Percentiles rank a stretch among this genome's conserved stretches.
Evolutionary conservation across 2,113 vertebrate genomes (phyloP).

Genomic region (Antigone vipio): DNA sequence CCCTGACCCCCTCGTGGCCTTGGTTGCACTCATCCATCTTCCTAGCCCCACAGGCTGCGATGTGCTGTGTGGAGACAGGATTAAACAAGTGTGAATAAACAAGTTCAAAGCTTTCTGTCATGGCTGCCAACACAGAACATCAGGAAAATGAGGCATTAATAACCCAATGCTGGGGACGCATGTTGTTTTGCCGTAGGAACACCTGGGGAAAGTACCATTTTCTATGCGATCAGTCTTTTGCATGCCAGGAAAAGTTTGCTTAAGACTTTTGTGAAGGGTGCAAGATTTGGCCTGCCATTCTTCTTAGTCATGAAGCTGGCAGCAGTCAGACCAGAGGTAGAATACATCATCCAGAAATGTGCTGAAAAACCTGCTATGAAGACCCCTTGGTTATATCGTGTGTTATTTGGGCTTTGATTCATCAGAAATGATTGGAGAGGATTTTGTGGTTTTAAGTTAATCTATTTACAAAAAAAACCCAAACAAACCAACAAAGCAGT

Average conservation of each 20-base stretch:
- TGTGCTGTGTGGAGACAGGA: constrained; percentile 70
- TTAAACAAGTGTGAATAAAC: constrained; percentile 85
- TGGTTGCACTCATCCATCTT: constrained; percentile 79
- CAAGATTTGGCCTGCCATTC: neutral
- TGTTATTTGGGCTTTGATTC: constrained; percentile 32
- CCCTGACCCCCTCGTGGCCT: constrained; percentile 73
- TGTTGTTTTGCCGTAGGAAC: constrained; percentile 62
- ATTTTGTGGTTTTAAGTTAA: neutral
- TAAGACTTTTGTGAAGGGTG: neutral
- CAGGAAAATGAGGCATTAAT: constrained; percentile 72
- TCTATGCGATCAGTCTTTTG: neutral
- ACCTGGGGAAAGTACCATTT: constrained; percentile 63
- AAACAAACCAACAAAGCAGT: neutral
- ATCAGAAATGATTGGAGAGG: neutral
- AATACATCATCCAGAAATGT: neutral
- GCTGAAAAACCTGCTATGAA: neutral
- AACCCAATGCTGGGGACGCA: constrained; percentile 44
- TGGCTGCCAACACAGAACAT: constrained; percentile 59
- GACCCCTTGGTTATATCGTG: neutral
- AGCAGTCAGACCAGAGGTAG: constrained; percentile 8
- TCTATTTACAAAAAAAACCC: neutral
- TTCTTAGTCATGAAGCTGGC: constrained; percentile 48
- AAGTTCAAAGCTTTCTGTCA: constrained; percentile 77
- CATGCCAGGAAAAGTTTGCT: neutral
- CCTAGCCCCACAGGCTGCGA: constrained; percentile 68